Evolutionary conservation across 2,797 vertebrate genomes (phyloP), one percentile per base, ranked within the genome.

Genomic region (Gouania willdenowi): DNA sequence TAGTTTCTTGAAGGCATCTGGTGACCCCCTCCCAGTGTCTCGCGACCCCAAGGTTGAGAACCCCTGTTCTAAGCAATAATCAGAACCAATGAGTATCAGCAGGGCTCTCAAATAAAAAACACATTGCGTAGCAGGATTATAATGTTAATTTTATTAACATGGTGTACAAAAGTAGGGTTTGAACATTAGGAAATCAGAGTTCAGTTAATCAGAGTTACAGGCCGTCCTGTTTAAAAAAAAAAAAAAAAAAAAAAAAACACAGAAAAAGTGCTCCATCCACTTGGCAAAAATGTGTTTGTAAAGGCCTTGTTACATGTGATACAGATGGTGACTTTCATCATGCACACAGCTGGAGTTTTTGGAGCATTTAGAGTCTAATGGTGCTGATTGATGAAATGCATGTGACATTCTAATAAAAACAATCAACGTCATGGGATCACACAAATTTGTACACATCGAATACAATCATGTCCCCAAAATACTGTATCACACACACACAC

Each of bases 81-180:
- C n/a, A n/a, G n/a, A n/a, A n/a, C n/a, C n/a, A n/a, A n/a, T n/a
- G n/a, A n/a, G n/a, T n/a, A n/a, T n/a, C n/a, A n/a, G n/a, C n/a
- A n/a, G n/a, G n/a, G n/a, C n/a, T n/a, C n/a, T n/a, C n/a, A n/a
- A n/a, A n/a, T n/a, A n/a, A n/a, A n/a, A n/a, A n/a, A n/a, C n/a
- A n/a, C n/a, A n/a, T n/a, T n/a, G n/a, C n/a, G n/a, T n/a, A n/a
- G n/a, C n/a, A n/a, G n/a, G n/a, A n/a, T n/a, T n/a, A n/a, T n/a
- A n/a, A n/a, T n/a, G n/a, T n/a, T n/a, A n/a, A 25, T 75, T 78
- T 76, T 64, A 74, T 74, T 65, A 64, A 58, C 47, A 74, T 59
- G 41, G 69, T n/a, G n/a, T 83, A 84, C 64, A 83, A 84, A 84
- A 75, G 63, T 71, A 57, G 33, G 14, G 39, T 60, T 54, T 57